Evolutionary conservation across 2,888 invertebrate genomes (phyloP).

Genomic region (Teleiodes luculella): DNA sequence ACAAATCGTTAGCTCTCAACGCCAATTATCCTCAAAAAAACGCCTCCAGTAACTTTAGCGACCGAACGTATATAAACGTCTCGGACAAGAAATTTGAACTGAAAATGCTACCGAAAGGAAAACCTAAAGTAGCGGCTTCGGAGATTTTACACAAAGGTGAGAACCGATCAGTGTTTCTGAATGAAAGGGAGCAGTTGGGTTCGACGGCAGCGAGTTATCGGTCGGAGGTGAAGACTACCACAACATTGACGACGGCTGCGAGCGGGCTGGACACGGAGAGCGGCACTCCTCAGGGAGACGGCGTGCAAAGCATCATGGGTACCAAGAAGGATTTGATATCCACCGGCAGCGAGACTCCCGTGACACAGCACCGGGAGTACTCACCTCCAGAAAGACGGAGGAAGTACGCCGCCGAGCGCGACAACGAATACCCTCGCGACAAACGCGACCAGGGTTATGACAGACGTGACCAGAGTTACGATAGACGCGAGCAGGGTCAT

Average conservation of each 20-base stretch:
- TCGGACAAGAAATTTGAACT: slow-evolving; percentile 13
- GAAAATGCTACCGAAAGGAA: not conserved
- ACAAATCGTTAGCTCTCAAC: slow-evolving; percentile 57
- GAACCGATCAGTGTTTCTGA: not conserved
- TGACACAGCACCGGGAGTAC: not conserved
- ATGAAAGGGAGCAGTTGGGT: not conserved
- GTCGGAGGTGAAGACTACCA: not conserved
- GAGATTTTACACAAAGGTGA: not conserved
- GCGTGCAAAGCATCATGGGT: not conserved
- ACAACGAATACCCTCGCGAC: not conserved
- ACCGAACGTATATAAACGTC: slow-evolving; percentile 31
- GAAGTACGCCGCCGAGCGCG: not conserved
- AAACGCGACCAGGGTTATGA: not conserved
- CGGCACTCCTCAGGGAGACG: not conserved
- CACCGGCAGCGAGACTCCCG: not conserved
- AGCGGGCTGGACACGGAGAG: not conserved
- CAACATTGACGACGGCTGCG: not conserved
- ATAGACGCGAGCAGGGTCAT: too few species aligned
- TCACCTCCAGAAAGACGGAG: not conserved
- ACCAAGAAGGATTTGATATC: not conserved
- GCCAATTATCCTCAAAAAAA: slow-evolving; percentile 43
- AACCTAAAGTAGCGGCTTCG: not conserved
- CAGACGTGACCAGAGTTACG: too few species aligned
- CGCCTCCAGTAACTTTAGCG: slow-evolving; percentile 25
- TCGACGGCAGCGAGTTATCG: not conserved